A percentile compares a stretch with the other conserved stretches of the same genome.
Conservation (phyloP, 2,113 vertebrate species). For the Oryzias woworae region DNA sequence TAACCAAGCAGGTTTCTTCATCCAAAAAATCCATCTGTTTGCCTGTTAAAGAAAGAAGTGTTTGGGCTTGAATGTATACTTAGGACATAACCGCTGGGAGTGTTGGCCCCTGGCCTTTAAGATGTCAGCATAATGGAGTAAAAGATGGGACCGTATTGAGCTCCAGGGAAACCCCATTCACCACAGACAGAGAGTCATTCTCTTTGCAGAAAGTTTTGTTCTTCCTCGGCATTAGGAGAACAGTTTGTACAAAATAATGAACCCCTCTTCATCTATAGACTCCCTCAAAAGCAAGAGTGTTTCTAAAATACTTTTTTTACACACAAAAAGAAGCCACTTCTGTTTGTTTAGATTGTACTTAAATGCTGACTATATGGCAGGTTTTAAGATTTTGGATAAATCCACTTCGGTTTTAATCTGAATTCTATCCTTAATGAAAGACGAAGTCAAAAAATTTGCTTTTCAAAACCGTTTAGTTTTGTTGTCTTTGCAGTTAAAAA, state of each 20-base stretch:
- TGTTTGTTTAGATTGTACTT: too few relatives aligned
- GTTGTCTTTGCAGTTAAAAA: slow-evolving; percentile 31
- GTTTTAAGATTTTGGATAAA: too few relatives aligned
- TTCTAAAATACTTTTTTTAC: too few relatives aligned
- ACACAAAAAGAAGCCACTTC: too few relatives aligned
- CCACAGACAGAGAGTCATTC: slow-evolving; percentile 51
- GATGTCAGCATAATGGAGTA: slow-evolving; percentile 70
- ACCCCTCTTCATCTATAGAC: slow-evolving; percentile 58
- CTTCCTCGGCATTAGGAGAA: slow-evolving; percentile 34
- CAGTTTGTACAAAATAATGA: slow-evolving; percentile 64
- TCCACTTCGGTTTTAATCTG: too few relatives aligned
- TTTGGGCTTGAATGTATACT: slow-evolving; percentile 58
- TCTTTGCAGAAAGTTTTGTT: slow-evolving; percentile 67
- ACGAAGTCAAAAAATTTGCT: slow-evolving; percentile 7
- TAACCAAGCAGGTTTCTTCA: background rate
- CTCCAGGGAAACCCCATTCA: slow-evolving; percentile 67
- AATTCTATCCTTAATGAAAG: too few relatives aligned
- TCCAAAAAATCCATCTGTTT: slow-evolving; percentile 1
- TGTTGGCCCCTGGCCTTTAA: slow-evolving; percentile 62
- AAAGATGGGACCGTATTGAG: slow-evolving; percentile 68
- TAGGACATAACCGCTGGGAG: slow-evolving; percentile 61
- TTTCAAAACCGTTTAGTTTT: slow-evolving; percentile 23
- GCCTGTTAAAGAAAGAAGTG: background rate
- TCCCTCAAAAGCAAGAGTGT: slow-evolving; percentile 5
- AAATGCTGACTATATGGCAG: too few relatives aligned